Evolutionary conservation across 1,140 invertebrate species (phyloP), one percentile per base, ranked within the genome.

Genomic region (Dendrolimus kikuchii): DNA sequence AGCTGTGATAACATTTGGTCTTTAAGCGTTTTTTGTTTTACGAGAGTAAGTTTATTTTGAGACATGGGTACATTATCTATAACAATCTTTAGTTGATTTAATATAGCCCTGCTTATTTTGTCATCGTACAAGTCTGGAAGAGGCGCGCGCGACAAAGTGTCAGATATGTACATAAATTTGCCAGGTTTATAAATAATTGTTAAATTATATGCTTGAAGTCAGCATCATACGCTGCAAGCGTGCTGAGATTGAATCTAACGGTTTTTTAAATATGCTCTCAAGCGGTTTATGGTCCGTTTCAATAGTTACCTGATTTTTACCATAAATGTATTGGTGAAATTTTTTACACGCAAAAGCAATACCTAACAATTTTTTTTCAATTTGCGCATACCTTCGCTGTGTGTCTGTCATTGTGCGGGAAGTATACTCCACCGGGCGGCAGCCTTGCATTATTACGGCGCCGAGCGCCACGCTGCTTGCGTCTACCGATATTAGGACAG

Each of bases 131-230:
- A 46, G 3, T 64, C 58, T 7, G 57, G 49, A 54, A 65, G 40
- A 4, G 68, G 57, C 5, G 71, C 62, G 64, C 87, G 54, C 55
- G 82, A 78, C 59, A 84, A 69, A 9, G 74, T 75, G 69, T 89
- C 84, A 48, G 81, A 71, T 40, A 88, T 61, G 58, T 72, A 77
- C 60, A 89, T 63, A 36, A 71, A 68, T 70, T 83, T 88, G 5
- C 87, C 87, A 1, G 62, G 68, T 38, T 49, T 48, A 60, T 68
- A 66, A 7, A 6, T 53, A 7, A 71, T 59, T n/a, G n/a, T n/a
- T n/a, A n/a, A n/a, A n/a, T n/a, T n/a, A n/a, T n/a, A n/a, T n/a
- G n/a, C n/a, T 49, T 8, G 66, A 49, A 45, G 68, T 38, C 37
- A 38, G 37, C 7, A 37, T 38, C 37, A 49, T 38, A 4, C 47